Conservation (phyloP, 2,888 invertebrate species). For the Euplagia quadripunctaria region DNA sequence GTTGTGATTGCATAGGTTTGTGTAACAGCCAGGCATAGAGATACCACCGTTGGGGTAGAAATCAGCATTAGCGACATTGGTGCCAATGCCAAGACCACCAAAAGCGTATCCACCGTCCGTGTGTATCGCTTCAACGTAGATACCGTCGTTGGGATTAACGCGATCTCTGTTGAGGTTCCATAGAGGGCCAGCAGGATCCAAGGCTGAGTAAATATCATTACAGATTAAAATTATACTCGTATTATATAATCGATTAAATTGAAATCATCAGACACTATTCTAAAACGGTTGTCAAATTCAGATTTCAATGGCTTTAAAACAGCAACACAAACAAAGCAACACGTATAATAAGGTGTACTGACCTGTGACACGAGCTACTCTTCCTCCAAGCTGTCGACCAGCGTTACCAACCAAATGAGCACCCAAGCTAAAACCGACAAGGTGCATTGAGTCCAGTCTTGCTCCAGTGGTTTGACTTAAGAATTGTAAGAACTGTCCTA, state of each 20-base stretch:
- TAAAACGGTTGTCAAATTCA: no score
- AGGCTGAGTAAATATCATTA: constrained; percentile 49
- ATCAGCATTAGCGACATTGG: constrained; percentile 81
- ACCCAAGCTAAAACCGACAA: constrained; percentile 83
- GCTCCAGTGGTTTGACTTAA: constrained; percentile 65
- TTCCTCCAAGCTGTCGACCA: constrained; percentile 70
- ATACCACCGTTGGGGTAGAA: constrained; percentile 88
- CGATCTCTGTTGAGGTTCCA: constrained; percentile 63
- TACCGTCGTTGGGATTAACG: constrained; percentile 66
- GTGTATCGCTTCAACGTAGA: constrained; percentile 74
- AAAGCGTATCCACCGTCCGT: constrained; percentile 81
- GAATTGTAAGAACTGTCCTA: constrained; percentile 77
- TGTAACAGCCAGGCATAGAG: constrained; percentile 70
- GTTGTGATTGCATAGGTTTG: constrained; percentile 70
- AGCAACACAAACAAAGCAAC: no score
- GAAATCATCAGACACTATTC: no score
- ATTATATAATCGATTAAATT: no score
- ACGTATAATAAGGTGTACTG: constrained; percentile 30
- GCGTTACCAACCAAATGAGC: constrained; percentile 80
- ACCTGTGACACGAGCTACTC: constrained; percentile 74
- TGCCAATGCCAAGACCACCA: constrained; percentile 70
- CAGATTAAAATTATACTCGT: no score
- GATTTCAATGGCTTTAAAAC: no score
- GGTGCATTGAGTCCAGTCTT: constrained; percentile 67
- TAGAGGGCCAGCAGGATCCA: constrained; percentile 75